A percentile compares a stretch with the other conserved stretches of the same genome.
Evolutionary conservation across 2,888 invertebrate species (phyloP).

Genomic region (Tetanocera ferruginea): DNA sequence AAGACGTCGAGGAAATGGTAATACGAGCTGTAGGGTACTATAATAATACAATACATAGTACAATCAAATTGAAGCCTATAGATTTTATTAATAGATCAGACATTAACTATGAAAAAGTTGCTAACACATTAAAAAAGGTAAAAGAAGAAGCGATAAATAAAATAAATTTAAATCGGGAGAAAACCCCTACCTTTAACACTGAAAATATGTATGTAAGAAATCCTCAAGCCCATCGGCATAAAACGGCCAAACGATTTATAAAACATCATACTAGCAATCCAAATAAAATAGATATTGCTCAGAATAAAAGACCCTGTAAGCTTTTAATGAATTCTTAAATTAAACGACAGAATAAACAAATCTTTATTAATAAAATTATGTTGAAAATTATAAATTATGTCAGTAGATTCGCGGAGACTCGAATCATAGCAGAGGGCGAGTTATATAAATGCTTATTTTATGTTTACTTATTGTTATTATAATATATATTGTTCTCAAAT

Average conservation of each 20-base stretch:
- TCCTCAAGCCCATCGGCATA: constrained; percentile 7
- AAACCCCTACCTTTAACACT: neutral
- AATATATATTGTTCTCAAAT: too few relatives aligned
- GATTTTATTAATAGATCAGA: constrained; percentile 38
- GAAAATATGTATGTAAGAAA: constrained; percentile 24
- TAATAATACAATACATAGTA: constrained; percentile 37
- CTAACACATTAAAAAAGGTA: neutral
- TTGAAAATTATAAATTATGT: too few relatives aligned
- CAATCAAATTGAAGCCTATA: constrained; percentile 38
- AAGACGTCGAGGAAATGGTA: constrained; percentile 32
- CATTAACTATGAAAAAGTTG: constrained; percentile 15
- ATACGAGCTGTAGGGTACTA: constrained; percentile 26
- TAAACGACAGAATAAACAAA: too few relatives aligned
- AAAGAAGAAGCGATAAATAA: constrained; percentile 4
- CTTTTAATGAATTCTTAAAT: too few relatives aligned
- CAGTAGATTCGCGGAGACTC: too few relatives aligned
- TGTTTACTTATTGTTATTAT: too few relatives aligned
- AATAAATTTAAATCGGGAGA: constrained; percentile 12
- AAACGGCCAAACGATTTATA: constrained; percentile 34
- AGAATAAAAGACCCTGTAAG: constrained; percentile 13
- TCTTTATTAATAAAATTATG: too few relatives aligned
- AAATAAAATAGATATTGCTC: too few relatives aligned
- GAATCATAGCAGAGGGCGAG: too few relatives aligned
- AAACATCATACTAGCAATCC: constrained; percentile 33
- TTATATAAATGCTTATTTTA: too few relatives aligned